phyloP scores from a whole-genome alignment of 2,113 vertebrate species.

The Bujurquina vittata region DNA sequence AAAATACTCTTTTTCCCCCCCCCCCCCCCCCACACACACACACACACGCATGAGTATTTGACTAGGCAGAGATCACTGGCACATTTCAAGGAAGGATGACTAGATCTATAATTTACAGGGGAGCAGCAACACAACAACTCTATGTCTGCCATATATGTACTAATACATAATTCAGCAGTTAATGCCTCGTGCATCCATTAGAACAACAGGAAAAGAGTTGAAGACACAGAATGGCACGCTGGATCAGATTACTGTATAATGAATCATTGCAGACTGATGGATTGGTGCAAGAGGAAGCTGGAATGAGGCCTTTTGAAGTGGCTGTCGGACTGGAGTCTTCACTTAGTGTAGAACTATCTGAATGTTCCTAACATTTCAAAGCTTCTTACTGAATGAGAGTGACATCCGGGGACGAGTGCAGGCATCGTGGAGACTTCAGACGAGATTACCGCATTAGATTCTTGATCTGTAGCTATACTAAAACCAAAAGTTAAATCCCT shows the following conservation, averaged over 20 bases:
- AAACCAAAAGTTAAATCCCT: slow-evolving; percentile 18
- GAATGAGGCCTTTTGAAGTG: slow-evolving; percentile 52
- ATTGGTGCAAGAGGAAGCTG: slow-evolving; percentile 60
- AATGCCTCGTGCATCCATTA: neutral
- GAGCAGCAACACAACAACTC: slow-evolving; percentile 16
- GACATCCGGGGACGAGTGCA: slow-evolving; percentile 39
- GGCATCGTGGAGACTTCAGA: slow-evolving; percentile 42
- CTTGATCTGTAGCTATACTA: slow-evolving; percentile 19
- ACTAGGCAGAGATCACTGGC: neutral
- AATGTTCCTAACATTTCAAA: slow-evolving; percentile 67
- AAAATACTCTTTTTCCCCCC: too few relatives aligned
- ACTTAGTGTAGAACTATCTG: slow-evolving; percentile 20
- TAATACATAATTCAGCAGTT: slow-evolving; percentile 19
- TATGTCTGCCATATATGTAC: slow-evolving; percentile 6
- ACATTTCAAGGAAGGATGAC: slow-evolving; percentile 20
- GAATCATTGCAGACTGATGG: slow-evolving; percentile 54
- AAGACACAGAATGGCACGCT: slow-evolving; percentile 64
- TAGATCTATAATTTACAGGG: slow-evolving; percentile 43
- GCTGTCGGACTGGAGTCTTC: slow-evolving; percentile 46
- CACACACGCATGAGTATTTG: too few relatives aligned
- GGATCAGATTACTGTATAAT: slow-evolving; percentile 50
- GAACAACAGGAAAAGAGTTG: neutral
- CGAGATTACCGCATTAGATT: slow-evolving; percentile 39
- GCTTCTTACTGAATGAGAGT: slow-evolving; percentile 53
- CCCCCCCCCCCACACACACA: neutral